Evolutionary conservation across 64 coral and sea anemone species (phyloP).

Genomic region (Actinia tenebrosa): DNA sequence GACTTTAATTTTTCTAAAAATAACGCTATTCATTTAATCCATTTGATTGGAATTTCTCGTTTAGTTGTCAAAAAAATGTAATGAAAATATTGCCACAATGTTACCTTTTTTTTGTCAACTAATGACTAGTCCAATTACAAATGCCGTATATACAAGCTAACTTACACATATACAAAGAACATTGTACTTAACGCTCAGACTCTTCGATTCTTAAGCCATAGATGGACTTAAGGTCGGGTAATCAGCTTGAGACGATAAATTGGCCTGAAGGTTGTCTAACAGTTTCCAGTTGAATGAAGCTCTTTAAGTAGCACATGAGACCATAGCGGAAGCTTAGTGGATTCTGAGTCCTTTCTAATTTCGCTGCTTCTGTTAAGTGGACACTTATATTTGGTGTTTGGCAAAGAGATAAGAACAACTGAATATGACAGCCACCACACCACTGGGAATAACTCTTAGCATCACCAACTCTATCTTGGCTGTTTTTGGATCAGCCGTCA

Average conservation of each 20-base stretch:
- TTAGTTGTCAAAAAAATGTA: too few species aligned
- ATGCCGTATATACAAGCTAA: not conserved
- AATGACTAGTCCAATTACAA: not conserved
- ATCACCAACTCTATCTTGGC: not conserved
- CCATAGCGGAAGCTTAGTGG: too few species aligned
- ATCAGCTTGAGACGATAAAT: not conserved
- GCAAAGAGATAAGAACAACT: not conserved
- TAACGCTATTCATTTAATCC: too few species aligned
- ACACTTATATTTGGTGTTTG: not conserved
- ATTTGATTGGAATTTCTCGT: too few species aligned
- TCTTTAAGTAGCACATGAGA: too few species aligned
- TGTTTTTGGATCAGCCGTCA: conserved; percentile 10
- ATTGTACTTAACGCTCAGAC: not conserved
- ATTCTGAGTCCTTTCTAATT: not conserved
- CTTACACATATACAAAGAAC: not conserved
- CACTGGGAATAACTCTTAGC: not conserved
- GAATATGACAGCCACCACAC: not conserved
- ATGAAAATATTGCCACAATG: not conserved
- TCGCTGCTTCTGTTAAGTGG: not conserved
- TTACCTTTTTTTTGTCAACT: not conserved
- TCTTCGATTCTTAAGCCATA: too few species aligned
- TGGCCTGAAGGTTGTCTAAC: not conserved
- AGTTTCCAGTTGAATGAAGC: too few species aligned
- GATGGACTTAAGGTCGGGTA: too few species aligned
- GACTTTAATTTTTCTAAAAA: too few species aligned